A percentile compares a stretch with the other conserved stretches of the same genome.
phyloP scores from a whole-genome alignment of 2,797 vertebrate species.

The Vultur gryphus region DNA sequence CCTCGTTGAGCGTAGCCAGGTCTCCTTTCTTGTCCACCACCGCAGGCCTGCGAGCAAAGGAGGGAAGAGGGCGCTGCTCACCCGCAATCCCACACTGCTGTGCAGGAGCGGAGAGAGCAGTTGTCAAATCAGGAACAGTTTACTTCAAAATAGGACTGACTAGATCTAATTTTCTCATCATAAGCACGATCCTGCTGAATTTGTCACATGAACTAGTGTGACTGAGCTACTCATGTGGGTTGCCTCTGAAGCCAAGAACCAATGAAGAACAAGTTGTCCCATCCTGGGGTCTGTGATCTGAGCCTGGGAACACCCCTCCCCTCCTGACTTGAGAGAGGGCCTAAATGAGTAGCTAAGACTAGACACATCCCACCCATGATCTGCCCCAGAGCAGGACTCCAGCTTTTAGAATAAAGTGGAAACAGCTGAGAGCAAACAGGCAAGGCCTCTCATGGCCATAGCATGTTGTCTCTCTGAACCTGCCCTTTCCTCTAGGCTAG shows the following conservation, averaged over 20 bases:
- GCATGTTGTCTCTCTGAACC: rapidly evolving
- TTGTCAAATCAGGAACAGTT: neutral
- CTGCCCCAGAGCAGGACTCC: neutral
- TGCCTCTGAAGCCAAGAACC: neutral
- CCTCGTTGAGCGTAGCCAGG: constrained; percentile 87
- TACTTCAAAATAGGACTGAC: neutral
- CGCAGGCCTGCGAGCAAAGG: constrained; percentile 78
- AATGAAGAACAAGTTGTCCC: neutral
- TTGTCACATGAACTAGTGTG: neutral
- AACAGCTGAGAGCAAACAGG: neutral
- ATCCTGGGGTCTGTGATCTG: neutral
- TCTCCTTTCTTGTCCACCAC: constrained; percentile 86
- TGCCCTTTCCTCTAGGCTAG: neutral
- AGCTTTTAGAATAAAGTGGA: neutral
- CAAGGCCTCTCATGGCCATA: neutral
- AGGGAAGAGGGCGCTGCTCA: neutral
- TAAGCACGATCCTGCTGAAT: neutral
- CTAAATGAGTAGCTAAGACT: neutral
- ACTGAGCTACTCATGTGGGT: rapidly evolving
- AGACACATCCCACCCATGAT: neutral
- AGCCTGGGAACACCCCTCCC: neutral
- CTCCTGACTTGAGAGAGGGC: neutral
- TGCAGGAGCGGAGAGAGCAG: neutral
- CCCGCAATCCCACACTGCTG: rapidly evolving
- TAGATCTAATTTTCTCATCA: neutral